phyloP scores from a whole-genome alignment of 2,113 vertebrate genomes.

The Clarias batrachus region DNA sequence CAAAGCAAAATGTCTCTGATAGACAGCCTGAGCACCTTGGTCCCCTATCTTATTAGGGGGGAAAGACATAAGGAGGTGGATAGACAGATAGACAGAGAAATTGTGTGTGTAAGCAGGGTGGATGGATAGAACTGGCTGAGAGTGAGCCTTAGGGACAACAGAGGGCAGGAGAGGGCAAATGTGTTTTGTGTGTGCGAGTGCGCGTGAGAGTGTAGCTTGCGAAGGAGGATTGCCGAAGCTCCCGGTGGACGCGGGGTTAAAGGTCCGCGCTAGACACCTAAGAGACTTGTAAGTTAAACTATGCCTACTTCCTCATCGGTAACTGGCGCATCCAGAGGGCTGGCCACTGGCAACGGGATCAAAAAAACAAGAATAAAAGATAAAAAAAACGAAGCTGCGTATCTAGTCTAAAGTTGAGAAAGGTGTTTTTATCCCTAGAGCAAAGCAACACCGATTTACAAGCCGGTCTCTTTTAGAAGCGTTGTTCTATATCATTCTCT shows the following conservation, averaged over 20 bases:
- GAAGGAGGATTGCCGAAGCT: conserved; percentile 33
- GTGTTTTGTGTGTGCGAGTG: conserved; percentile 23
- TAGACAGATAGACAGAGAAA: conserved; percentile 13
- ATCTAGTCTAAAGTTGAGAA: conserved; percentile 29
- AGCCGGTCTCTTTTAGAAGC: not conserved
- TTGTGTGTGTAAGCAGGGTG: conserved; percentile 11
- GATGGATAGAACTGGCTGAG: conserved; percentile 40
- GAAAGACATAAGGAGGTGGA: conserved; percentile 22
- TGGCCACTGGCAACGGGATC: not conserved
- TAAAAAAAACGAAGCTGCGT: not conserved
- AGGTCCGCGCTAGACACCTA: conserved; percentile 17
- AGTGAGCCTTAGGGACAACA: conserved; percentile 37
- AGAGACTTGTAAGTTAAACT: conserved; percentile 42
- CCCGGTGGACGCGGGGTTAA: conserved; percentile 26
- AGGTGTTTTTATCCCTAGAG: not conserved
- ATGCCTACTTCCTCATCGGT: conserved; percentile 24
- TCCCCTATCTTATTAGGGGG: conserved; percentile 52
- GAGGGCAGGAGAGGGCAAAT: conserved; percentile 32
- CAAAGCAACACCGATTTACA: conserved; percentile 19
- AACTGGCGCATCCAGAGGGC: conserved; percentile 17
- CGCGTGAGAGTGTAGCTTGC: conserved; percentile 4
- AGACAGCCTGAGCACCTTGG: conserved; percentile 4
- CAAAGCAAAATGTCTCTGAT: conserved; percentile 32
- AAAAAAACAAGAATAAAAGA: not conserved
- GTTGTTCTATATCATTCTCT: not conserved